These are phyloP conservation scores for Henricia sp. DNA, from an alignment of 53 echinoderm and acorn worm genomes.

Conservation along the genomic window DNA sequence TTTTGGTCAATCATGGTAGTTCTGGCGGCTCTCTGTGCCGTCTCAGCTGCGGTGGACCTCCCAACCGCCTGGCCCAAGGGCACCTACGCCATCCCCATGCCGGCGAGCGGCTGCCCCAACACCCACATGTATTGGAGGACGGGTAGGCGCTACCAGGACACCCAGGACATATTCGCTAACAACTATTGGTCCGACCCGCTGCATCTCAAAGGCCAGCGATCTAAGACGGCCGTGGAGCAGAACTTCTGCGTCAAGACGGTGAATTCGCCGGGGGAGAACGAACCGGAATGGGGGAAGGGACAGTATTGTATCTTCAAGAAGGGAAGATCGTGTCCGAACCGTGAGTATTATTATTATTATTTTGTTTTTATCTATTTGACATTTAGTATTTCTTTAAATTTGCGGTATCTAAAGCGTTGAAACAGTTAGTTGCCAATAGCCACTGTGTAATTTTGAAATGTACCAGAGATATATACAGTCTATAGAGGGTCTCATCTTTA, in stretches of 20 bases:
- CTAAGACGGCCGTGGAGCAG: constrained; percentile 52
- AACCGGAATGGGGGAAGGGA: constrained; percentile 74
- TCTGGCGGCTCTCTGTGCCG: too few relatives aligned
- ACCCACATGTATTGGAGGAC: constrained; percentile 57
- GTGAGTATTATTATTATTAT: constrained; percentile 40
- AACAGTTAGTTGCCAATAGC: too few relatives aligned
- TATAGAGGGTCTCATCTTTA: too few relatives aligned
- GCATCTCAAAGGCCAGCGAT: constrained; percentile 48
- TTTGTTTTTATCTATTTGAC: too few relatives aligned
- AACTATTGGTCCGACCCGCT: constrained; percentile 70
- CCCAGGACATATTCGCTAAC: constrained; percentile 35
- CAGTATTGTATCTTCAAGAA: constrained; percentile 87
- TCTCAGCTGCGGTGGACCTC: constrained; percentile 15
- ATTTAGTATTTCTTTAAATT: too few relatives aligned
- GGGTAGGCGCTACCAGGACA: constrained; percentile 67
- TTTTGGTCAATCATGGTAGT: too few relatives aligned
- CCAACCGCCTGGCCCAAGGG: constrained; percentile 49
- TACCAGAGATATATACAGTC: too few relatives aligned
- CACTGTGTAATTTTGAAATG: too few relatives aligned
- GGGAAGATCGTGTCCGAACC: constrained; percentile 71
- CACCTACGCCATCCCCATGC: constrained; percentile 59
- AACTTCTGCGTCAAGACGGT: constrained; percentile 69
- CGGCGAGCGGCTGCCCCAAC: constrained; percentile 45
- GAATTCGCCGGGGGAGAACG: not conserved
- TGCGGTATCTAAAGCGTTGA: too few relatives aligned